These are phyloP conservation scores for Rousettus madagascariensis DNA, from an alignment of 2,797 vertebrate genomes.

Conservation along the genomic window DNA sequence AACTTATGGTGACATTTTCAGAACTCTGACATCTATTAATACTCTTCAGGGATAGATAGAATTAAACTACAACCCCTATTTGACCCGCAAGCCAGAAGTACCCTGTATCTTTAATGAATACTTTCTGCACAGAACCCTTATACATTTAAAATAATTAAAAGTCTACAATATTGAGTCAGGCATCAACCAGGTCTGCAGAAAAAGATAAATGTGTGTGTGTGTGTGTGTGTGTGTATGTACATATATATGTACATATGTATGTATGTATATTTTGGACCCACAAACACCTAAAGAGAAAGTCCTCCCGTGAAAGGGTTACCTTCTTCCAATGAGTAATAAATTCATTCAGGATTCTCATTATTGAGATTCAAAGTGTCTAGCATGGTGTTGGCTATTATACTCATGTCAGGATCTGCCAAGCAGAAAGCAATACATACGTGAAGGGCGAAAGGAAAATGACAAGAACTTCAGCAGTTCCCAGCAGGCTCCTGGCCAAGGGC, in stretches of 20 bases:
- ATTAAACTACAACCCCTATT: neutral
- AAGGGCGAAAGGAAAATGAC: conserved; percentile 48
- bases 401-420: conserved; percentile 1
- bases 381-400: neutral
- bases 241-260: neutral
- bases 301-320: neutral
- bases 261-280: neutral
- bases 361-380: neutral
- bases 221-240: neutral
- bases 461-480: neutral
- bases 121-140: neutral
- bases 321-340: neutral
- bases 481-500: conserved; percentile 39
- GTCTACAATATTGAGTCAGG: neutral
- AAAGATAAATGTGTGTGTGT: neutral
- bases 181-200: neutral
- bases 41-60: neutral
- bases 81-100: neutral
- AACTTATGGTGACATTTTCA: neutral
- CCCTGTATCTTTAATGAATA: neutral
- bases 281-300: neutral
- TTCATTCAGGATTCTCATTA: conserved; percentile 23
- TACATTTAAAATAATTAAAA: conserved; percentile 31
- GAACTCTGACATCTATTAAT: neutral
- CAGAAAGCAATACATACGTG: neutral